phyloP scores from a whole-genome alignment of 2,888 invertebrate genomes.

The Junonia oenone region DNA sequence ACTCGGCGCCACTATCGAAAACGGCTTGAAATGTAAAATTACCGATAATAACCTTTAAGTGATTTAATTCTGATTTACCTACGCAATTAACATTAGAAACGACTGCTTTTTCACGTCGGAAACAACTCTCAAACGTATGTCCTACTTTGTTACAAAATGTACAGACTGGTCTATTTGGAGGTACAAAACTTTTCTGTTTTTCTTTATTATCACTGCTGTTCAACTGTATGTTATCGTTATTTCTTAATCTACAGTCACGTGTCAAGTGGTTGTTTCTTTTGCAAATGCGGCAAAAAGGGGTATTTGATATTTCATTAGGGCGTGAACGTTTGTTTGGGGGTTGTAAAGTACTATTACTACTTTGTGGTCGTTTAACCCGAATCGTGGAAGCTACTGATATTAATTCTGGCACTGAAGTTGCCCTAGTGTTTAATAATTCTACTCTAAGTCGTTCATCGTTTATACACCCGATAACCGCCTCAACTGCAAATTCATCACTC shows the following conservation, averaged over 20 bases:
- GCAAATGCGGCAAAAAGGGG: not conserved
- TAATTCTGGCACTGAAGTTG: slow-evolving; percentile 15
- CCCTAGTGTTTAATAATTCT: slow-evolving; percentile 32
- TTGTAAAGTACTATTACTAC: not conserved
- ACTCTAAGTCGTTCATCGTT: slow-evolving; percentile 34
- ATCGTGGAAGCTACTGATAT: slow-evolving; percentile 34
- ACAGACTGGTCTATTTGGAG: slow-evolving; percentile 12
- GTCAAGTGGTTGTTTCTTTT: not conserved
- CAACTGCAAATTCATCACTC: slow-evolving; percentile 30
- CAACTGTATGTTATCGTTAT: not conserved
- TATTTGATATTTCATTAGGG: not conserved
- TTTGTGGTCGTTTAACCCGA: not conserved
- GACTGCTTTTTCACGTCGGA: slow-evolving; percentile 26
- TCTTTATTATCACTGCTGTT: not conserved
- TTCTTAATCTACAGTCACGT: not conserved
- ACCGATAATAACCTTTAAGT: slow-evolving; percentile 21
- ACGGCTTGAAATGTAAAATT: slow-evolving; percentile 19
- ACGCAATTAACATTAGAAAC: slow-evolving; percentile 33
- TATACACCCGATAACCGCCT: slow-evolving; percentile 36
- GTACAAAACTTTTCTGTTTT: no score
- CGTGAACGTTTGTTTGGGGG: not conserved
- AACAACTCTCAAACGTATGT: slow-evolving; percentile 34
- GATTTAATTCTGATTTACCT: slow-evolving; percentile 15
- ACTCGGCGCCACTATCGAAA: slow-evolving; percentile 39
- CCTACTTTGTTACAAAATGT: slow-evolving; percentile 31